Evolutionary conservation across 2,797 vertebrate genomes (phyloP), one percentile per base, ranked within the genome.

Genomic region (Microhierax caerulescens): DNA sequence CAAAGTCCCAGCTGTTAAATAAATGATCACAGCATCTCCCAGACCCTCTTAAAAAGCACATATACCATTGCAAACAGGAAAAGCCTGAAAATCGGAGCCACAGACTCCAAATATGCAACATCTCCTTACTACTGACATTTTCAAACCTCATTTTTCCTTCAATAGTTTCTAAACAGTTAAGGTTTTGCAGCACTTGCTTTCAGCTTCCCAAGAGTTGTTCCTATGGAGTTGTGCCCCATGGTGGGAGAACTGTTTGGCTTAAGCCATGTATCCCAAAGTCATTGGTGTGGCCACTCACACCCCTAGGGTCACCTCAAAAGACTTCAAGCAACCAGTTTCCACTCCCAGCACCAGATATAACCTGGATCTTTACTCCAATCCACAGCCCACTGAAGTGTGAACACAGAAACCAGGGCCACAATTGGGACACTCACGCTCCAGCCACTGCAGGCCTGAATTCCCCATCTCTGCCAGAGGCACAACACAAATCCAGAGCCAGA

Each of bases 1-100:
- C 67, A 59, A 78, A 67, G 85, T 88, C 88, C 92, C 93, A 91
- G 94, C 94, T 95, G 93, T 72, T 90, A 88, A 80, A 95, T 14
- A 34, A 68, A 83, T 7, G 93, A 90, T 21, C 11, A 90, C 88
- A 84, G 76, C 64, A 95, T 90, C 90, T 90, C 88, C 43, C 76
- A 63, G 72, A 27, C 89, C 76, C 87, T 2, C 75, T 63, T 36
- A 22, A 67, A 88, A 67, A 77, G 83, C 85, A 79, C 32, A 11
- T 65, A 51, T n/a, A 20, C 85, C 36, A 36, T 74, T 39, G 59
- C 45, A 43, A 81, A 85, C 73, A 88, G 88, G 90, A 93, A 96
- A 53, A 70, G 60, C 72, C 69, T 64, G 61, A 53, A 82, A 82
- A 72, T 14, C 53, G 0, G 30, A 94, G 73, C 84, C 84, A 20